Base-by-base conservation (phyloP, 2,113 vertebrate genomes). In the Haplotaxodon microlepis region DNA sequence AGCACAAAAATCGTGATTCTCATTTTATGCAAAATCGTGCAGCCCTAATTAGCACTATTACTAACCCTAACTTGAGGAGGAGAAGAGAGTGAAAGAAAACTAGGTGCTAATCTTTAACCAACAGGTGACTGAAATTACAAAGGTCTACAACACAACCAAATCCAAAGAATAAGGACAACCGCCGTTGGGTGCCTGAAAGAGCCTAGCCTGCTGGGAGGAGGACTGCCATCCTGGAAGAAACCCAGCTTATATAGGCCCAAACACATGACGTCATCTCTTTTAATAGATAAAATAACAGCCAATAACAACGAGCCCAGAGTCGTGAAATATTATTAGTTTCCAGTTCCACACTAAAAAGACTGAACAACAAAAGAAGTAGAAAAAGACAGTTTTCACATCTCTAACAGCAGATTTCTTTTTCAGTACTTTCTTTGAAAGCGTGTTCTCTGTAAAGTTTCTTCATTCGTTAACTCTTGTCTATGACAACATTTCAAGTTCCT, bases 181-280 rank as follows among this genome's bases (percentile, higher is more conserved):
- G 0, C 4, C 1, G 6, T 0, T 19, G 29, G 59, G 29, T 0
- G 29, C 29, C 29, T 63, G 59, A 63, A 34, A 0, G 0, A 34
- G 59, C 24, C 13, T 8, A 29, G 24, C 16, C 59, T 63, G 16
- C 31, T 63, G 31, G 17, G 59, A 36, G 59, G 59, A 61, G 57
- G 14, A 61, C 27, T 6, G 8, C 29, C 57, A 31, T 17, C 57
- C 27, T 61, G 57, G 57, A 31, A 61, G 57, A 31, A 63, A 36
- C 19, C 2, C 17, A n/a, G 61, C 31, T 66, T n/a, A 5, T n/a
- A 66, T 12, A 0, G 17, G 9, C 31, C 61, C 61, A 36, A 66
- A 66, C 6, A 66, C 9, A 36, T 3, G 31, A 1, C 9, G 6
- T 66, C 17, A n/a, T 66, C 3, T 36, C 31, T n/a, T 66, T 36